Evolutionary conservation across 2,113 vertebrate species (phyloP).

Genomic region (Pluvialis apricaria): DNA sequence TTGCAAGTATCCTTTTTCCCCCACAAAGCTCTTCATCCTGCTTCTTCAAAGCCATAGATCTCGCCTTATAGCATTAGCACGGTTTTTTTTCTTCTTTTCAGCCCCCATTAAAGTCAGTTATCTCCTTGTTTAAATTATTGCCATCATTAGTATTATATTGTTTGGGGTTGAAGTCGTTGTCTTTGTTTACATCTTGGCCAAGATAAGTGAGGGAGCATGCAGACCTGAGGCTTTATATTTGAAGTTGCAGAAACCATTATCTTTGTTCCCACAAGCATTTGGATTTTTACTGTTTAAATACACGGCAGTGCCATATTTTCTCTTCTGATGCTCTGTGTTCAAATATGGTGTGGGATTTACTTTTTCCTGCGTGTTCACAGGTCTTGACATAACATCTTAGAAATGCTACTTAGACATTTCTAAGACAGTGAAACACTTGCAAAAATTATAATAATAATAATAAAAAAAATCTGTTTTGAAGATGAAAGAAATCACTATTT

Average conservation of each 20-base stretch:
- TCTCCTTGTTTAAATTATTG: neutral
- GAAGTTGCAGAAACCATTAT: neutral
- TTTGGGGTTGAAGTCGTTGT: neutral
- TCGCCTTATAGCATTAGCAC: neutral
- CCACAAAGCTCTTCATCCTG: neutral
- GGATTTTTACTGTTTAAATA: neutral
- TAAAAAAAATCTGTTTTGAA: neutral
- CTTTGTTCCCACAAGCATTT: neutral
- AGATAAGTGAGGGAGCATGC: neutral
- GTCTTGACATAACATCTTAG: neutral
- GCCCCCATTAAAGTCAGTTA: neutral
- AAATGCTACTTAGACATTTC: neutral
- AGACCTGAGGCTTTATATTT: neutral
- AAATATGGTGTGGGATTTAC: neutral
- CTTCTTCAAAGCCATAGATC: neutral
- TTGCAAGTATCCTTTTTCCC: neutral
- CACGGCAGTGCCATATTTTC: neutral
- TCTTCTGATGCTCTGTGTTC: neutral
- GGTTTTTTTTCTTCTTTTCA: neutral
- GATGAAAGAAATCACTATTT: neutral
- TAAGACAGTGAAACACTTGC: neutral
- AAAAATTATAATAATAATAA: neutral
- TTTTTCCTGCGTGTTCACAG: neutral
- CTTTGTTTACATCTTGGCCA: neutral
- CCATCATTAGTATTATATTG: neutral